Evolutionary conservation across 1,140 invertebrate species (phyloP).

Genomic region (Hestina assimilis): DNA sequence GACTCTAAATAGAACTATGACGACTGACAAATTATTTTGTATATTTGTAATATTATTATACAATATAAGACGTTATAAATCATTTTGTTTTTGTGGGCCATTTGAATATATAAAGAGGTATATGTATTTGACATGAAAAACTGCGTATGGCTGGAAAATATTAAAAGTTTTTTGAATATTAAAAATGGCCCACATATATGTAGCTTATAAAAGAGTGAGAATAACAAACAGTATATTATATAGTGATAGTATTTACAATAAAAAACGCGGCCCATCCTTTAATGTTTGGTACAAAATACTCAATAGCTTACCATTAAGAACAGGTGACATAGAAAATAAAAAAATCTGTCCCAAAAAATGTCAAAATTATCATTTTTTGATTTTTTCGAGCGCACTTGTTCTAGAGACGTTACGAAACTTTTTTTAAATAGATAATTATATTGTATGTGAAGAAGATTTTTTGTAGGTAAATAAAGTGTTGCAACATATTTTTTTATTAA

Average conservation of each 20-base stretch:
- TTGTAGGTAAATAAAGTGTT: not conserved
- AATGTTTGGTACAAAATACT: slow-evolving; percentile 72
- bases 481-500: not conserved
- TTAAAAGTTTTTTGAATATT: too few species aligned
- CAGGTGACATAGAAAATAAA: not conserved
- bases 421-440: not conserved
- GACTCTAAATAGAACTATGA: slow-evolving; percentile 34
- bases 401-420: too few species aligned
- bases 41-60: slow-evolving; percentile 58
- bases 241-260: slow-evolving; percentile 47
- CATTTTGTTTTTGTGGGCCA: slow-evolving; percentile 15
- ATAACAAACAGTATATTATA: slow-evolving; percentile 55
- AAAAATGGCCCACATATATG: slow-evolving; percentile 13
- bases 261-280: slow-evolving; percentile 47
- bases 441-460: not conserved
- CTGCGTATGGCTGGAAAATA: too few species aligned
- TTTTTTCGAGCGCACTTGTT: too few species aligned
- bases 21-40: slow-evolving; percentile 64
- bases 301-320: slow-evolving; percentile 42
- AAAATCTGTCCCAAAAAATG: not conserved
- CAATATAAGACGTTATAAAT: slow-evolving; percentile 26
- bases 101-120: not conserved
- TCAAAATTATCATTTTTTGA: not conserved
- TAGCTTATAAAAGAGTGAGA: slow-evolving; percentile 39
- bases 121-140: not conserved